Conservation (phyloP, 2,113 vertebrate species). For the Zosterops pallidus region DNA sequence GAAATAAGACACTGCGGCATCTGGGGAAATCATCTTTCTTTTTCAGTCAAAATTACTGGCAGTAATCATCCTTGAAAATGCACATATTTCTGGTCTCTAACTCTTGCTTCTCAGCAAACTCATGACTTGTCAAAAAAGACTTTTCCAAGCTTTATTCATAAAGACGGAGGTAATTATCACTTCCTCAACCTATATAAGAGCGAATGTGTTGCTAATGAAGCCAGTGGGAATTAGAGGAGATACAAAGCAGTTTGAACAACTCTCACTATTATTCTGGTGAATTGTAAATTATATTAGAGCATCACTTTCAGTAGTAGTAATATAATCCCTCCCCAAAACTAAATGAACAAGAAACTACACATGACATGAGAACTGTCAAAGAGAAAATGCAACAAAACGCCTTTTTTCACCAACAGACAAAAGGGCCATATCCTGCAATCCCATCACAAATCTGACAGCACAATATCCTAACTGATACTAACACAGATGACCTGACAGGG, state of each 20-base stretch:
- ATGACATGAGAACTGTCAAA: fast-evolving
- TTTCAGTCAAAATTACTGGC: constrained; percentile 41
- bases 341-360: not conserved
- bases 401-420: not conserved
- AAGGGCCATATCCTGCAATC: not conserved
- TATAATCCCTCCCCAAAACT: not conserved
- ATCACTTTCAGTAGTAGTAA: not conserved
- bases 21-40: constrained; percentile 51
- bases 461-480: not conserved
- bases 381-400: not conserved
- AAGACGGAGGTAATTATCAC: not conserved
- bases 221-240: not conserved
- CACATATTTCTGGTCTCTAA: constrained; percentile 27
- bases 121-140: constrained; percentile 5
- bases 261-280: not conserved
- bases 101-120: constrained; percentile 40
- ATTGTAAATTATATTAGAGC: not conserved
- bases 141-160: constrained; percentile 18
- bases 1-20: constrained; percentile 24
- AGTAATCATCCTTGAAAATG: constrained; percentile 48
- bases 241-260: not conserved
- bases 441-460: not conserved
- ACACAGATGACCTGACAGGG: fast-evolving
- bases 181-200: not conserved
- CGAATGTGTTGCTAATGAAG: not conserved